Conservation (phyloP, 2,888 invertebrate genomes). For the Brachynemurus nebulosus region DNA sequence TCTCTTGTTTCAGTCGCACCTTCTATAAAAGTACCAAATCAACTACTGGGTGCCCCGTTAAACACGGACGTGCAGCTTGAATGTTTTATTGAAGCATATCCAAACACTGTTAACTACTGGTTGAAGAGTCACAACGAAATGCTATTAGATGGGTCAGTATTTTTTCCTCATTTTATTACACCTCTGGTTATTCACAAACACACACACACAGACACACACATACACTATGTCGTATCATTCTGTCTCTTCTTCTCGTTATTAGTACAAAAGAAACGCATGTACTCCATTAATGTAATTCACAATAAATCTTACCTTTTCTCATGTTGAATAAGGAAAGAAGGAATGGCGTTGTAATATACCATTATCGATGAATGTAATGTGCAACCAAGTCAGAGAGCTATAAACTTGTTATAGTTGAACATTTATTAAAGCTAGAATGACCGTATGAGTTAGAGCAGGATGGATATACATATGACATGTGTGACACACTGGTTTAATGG, state of each 20-base stretch:
- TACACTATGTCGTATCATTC: background rate
- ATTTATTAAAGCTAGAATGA: too few species aligned
- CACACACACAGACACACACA: slow-evolving; percentile 14
- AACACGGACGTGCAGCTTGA: slow-evolving; percentile 45
- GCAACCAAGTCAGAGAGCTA: too few species aligned
- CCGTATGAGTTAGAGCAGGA: too few species aligned
- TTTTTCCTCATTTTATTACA: background rate
- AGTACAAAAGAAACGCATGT: too few species aligned
- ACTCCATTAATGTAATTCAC: too few species aligned
- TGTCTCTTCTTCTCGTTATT: background rate
- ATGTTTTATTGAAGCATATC: slow-evolving; percentile 53
- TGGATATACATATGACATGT: too few species aligned
- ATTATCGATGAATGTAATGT: too few species aligned
- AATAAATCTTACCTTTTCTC: too few species aligned
- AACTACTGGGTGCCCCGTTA: slow-evolving; percentile 49
- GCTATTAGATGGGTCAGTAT: slow-evolving; percentile 44
- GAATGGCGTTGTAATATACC: too few species aligned
- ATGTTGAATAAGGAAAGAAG: too few species aligned
- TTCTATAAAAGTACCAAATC: slow-evolving; percentile 46
- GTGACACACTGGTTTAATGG: too few species aligned
- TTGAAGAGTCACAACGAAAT: slow-evolving; percentile 45
- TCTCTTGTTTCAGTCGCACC: slow-evolving; percentile 41
- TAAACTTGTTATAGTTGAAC: too few species aligned
- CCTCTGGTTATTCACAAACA: background rate
- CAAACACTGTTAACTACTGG: slow-evolving; percentile 56